These are phyloP conservation scores for Anguilla anguilla DNA, from an alignment of 2,797 vertebrate genomes.

Conservation along the genomic window DNA sequence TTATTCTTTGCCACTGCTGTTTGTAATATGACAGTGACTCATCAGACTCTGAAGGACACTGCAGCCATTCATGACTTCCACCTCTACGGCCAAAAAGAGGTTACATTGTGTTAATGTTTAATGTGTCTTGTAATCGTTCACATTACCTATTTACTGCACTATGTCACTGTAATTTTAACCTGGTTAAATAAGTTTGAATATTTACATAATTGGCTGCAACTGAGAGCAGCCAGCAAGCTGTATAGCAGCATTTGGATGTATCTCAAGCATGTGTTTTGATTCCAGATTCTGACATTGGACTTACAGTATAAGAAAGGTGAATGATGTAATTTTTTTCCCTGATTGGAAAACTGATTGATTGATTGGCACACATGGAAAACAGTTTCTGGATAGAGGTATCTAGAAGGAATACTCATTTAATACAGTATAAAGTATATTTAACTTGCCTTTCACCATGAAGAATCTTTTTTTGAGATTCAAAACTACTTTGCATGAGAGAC, in stretches of 20 bases:
- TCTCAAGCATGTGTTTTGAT: neutral
- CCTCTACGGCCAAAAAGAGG: neutral
- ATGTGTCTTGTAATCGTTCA: neutral
- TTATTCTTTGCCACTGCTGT: neutral
- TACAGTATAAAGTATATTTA: neutral
- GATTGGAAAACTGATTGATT: neutral
- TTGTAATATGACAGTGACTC: neutral
- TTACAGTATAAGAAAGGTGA: neutral
- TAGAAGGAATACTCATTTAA: neutral
- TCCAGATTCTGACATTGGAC: neutral
- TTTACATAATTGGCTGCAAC: neutral
- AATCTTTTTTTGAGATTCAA: too few relatives aligned
- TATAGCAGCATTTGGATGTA: neutral
- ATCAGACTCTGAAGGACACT: neutral
- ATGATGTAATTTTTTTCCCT: neutral
- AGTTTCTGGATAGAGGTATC: neutral
- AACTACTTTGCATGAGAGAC: too few relatives aligned
- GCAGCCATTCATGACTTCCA: neutral
- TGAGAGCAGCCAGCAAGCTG: neutral
- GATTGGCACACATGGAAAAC: neutral
- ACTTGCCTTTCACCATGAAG: too few relatives aligned
- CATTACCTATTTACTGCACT: neutral
- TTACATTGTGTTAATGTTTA: neutral
- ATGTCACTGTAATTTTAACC: neutral
- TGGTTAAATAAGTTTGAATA: neutral